These are phyloP conservation scores for Diarsia rubi DNA, from an alignment of 2,888 invertebrate species.

Conservation along the genomic window DNA sequence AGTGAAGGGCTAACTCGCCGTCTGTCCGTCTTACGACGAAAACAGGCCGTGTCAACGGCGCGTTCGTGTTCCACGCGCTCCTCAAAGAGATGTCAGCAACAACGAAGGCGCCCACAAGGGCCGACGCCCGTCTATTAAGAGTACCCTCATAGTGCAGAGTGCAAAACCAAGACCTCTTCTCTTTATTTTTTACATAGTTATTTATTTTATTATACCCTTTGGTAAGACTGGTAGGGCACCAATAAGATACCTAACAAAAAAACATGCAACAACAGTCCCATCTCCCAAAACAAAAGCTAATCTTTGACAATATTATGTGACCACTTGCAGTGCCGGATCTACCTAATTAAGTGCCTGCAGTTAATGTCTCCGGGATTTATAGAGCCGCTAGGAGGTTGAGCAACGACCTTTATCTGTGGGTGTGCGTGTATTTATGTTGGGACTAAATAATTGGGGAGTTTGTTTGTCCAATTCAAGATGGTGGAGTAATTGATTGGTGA, in stretches of 20 bases:
- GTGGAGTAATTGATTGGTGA: slow-evolving; percentile 8
- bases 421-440: slow-evolving; percentile 50
- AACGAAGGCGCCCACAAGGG: too few species aligned
- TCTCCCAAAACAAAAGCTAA: slow-evolving; percentile 38
- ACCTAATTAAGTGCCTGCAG: slow-evolving; percentile 87
- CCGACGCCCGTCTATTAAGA: too few species aligned
- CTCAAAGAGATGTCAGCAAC: too few species aligned
- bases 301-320: slow-evolving; percentile 76
- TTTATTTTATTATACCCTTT: too few species aligned
- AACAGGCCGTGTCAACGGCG: too few species aligned
- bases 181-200: too few species aligned
- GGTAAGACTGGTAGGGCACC: too few species aligned
- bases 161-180: too few species aligned
- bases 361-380: slow-evolving; percentile 84
- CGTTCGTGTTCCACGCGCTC: too few species aligned
- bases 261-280: neutral
- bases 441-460: slow-evolving; percentile 53
- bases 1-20: too few species aligned
- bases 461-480: slow-evolving; percentile 42
- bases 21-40: too few species aligned
- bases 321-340: slow-evolving; percentile 78
- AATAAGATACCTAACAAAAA: neutral
- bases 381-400: slow-evolving; percentile 60
- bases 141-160: too few species aligned
- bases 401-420: slow-evolving; percentile 59